Conservation (phyloP, 64 coral and sea anemone genomes). For the Dendronephthya gigantea region DNA sequence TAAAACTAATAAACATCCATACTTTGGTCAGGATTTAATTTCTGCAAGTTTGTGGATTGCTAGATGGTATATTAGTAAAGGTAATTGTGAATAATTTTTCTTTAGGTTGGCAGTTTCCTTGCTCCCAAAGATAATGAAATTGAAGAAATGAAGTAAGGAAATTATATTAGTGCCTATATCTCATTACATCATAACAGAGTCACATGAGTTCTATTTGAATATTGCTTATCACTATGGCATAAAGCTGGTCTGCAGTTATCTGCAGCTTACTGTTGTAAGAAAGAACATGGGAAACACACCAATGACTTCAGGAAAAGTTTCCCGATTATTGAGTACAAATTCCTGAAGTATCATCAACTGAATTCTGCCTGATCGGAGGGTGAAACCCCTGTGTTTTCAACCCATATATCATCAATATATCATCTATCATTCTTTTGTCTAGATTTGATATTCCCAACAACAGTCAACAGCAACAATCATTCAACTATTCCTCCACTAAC, state of each 20-base stretch:
- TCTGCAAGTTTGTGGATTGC: too few species aligned
- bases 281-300: too few species aligned
- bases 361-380: too few species aligned
- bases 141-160: not conserved
- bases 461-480: not conserved
- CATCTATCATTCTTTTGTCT: not conserved
- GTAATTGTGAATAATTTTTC: not conserved
- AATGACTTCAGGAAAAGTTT: too few species aligned
- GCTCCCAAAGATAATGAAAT: not conserved
- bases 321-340: too few species aligned
- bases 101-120: conserved; percentile 1
- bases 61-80: too few species aligned
- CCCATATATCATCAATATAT: not conserved
- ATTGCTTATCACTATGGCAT: too few species aligned
- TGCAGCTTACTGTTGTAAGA: too few species aligned
- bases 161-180: not conserved
- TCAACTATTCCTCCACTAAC: conserved; percentile 8
- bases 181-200: not conserved
- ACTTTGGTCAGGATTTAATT: too few species aligned
- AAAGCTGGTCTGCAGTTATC: too few species aligned
- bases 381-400: not conserved
- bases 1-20: too few species aligned
- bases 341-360: too few species aligned
- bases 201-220: not conserved
- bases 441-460: not conserved